Percentiles rank a stretch among this genome's conserved stretches.
Conservation (phyloP, 2,797 vertebrate species). For the Danio choprae region DNA sequence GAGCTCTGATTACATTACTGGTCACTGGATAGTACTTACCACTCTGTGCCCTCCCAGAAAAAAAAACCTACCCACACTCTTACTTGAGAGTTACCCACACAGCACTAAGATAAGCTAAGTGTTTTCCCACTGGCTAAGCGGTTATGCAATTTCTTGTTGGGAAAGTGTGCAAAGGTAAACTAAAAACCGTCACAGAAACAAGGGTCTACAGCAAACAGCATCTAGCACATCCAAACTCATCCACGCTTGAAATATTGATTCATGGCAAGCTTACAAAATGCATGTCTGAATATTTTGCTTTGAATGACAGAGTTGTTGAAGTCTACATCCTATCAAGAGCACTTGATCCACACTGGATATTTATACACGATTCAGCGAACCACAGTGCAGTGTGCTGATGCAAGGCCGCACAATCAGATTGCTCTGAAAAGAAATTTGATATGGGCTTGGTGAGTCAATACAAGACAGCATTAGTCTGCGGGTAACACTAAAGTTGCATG, state of each 20-base stretch:
- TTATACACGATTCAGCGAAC: not conserved
- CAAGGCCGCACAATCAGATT: slow-evolving; percentile 20
- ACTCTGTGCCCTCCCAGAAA: not conserved
- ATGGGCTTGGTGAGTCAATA: slow-evolving; percentile 16
- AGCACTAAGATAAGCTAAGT: not conserved
- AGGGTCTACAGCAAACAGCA: not conserved
- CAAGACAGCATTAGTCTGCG: slow-evolving; percentile 20
- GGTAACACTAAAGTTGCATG: slow-evolving; percentile 11
- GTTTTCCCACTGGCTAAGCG: not conserved
- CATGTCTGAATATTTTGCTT: not conserved
- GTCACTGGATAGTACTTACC: slow-evolving; percentile 25
- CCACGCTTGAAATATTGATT: not conserved
- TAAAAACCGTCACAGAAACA: not conserved
- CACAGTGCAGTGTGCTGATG: not conserved
- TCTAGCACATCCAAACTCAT: not conserved
- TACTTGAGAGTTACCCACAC: not conserved
- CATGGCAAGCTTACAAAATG: not conserved
- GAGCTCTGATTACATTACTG: slow-evolving; percentile 4
- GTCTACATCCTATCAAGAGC: not conserved
- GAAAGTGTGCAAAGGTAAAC: not conserved
- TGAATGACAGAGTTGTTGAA: not conserved
- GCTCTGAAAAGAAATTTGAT: slow-evolving; percentile 22
- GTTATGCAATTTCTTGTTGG: not conserved
- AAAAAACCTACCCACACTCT: not conserved
- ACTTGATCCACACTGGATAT: not conserved